A percentile compares a stretch with the other conserved stretches of the same genome.
phyloP scores from a whole-genome alignment of 2,888 invertebrate genomes.

The Drosophila maculinotata region DNA sequence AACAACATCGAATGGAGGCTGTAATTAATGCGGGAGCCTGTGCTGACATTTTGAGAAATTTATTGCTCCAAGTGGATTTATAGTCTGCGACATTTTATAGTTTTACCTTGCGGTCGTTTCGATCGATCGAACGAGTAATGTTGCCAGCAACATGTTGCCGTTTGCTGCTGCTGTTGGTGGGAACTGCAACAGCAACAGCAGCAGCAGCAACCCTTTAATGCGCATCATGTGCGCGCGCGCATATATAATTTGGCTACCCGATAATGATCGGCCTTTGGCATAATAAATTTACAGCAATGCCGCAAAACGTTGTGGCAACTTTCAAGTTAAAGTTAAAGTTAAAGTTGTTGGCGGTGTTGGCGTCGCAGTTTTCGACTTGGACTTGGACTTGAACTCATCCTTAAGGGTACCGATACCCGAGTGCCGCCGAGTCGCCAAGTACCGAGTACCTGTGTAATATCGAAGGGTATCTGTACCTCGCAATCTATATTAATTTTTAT shows the following conservation, averaged over 20 bases:
- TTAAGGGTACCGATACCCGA: slow-evolving; percentile 23
- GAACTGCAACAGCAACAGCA: slow-evolving; percentile 28
- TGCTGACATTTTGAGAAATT: slow-evolving; percentile 81
- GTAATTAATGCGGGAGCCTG: slow-evolving; percentile 83
- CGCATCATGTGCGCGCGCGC: slow-evolving; percentile 82
- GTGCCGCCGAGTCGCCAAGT: neutral
- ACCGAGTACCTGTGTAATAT: slow-evolving; percentile 31
- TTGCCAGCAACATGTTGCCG: slow-evolving; percentile 69
- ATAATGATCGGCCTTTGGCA: slow-evolving; percentile 83
- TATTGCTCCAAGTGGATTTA: slow-evolving; percentile 81
- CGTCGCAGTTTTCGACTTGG: neutral
- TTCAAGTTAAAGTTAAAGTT: slow-evolving; percentile 40
- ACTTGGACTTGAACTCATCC: slow-evolving; percentile 27
- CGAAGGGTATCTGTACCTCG: slow-evolving; percentile 68
- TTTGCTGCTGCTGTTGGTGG: slow-evolving; percentile 30
- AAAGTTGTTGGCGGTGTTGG: slow-evolving; percentile 51
- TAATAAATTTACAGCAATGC: slow-evolving; percentile 78
- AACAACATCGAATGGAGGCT: slow-evolving; percentile 59
- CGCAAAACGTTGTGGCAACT: slow-evolving; percentile 66
- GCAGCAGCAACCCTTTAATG: slow-evolving; percentile 71
- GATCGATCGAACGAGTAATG: slow-evolving; percentile 64
- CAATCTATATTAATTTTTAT: slow-evolving; percentile 83
- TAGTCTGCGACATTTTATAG: slow-evolving; percentile 81
- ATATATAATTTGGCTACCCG: slow-evolving; percentile 83
- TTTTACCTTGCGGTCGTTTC: slow-evolving; percentile 74